phyloP scores from a whole-genome alignment of 2,888 invertebrate species.

The Poecilus cupreus region DNA sequence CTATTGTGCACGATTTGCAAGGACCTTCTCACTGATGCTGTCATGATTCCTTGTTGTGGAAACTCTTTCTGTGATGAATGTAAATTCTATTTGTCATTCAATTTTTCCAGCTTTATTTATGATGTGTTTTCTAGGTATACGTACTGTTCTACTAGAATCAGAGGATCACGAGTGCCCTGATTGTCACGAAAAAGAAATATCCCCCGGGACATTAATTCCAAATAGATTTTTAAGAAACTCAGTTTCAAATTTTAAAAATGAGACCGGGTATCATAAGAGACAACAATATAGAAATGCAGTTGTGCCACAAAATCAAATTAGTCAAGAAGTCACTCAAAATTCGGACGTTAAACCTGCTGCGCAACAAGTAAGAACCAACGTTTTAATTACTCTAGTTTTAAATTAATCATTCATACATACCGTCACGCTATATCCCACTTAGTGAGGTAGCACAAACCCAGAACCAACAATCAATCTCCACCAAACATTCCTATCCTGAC shows the following conservation, averaged over 20 bases:
- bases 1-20: conserved; percentile 94
- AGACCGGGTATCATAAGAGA: conserved; percentile 88
- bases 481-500: too few relatives aligned
- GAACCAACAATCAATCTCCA: too few relatives aligned
- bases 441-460: too few relatives aligned
- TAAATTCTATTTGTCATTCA: conserved; percentile 76
- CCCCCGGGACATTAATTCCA: conserved; percentile 94
- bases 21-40: conserved; percentile 94
- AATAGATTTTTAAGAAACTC: conserved; percentile 92
- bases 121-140: too few relatives aligned
- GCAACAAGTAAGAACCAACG: conserved; percentile 59
- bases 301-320: conserved; percentile 6
- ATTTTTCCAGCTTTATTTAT: too few relatives aligned
- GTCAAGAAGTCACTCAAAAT: background rate
- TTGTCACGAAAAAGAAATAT: conserved; percentile 93
- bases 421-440: too few relatives aligned
- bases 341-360: conserved; percentile 25
- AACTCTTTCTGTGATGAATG: conserved; percentile 99
- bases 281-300: conserved; percentile 57
- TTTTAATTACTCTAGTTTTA: too few relatives aligned
- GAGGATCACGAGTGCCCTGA: conserved; percentile 97
- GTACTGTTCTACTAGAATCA: conserved; percentile 90
- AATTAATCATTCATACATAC: too few relatives aligned
- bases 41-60: conserved; percentile 98
- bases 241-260: conserved; percentile 92